phyloP scores from a whole-genome alignment of 2,113 vertebrate genomes.

The Cinclus mexicanus region DNA sequence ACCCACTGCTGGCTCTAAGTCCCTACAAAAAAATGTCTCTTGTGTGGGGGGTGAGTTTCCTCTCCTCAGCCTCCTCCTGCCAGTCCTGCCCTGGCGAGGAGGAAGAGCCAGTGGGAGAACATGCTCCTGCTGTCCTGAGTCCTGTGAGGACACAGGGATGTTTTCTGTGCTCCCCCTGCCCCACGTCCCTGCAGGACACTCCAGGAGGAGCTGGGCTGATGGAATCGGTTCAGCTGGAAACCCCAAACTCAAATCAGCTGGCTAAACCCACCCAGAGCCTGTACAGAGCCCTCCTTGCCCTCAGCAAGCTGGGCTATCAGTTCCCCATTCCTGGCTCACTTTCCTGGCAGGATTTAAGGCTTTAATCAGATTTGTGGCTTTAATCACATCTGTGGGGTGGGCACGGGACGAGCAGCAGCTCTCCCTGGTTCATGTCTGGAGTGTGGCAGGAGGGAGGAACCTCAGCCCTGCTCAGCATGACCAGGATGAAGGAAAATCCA shows the following conservation, averaged over 20 bases:
- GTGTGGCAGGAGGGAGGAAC: background rate
- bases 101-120: background rate
- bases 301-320: background rate
- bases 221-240: accelerated
- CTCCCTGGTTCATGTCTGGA: background rate
- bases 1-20: background rate
- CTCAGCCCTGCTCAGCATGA: background rate
- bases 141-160: background rate
- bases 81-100: background rate
- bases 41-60: background rate
- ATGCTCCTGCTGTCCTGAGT: background rate
- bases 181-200: background rate
- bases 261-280: background rate
- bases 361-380: background rate
- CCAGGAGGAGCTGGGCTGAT: background rate
- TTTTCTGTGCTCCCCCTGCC: background rate
- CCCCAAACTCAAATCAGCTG: background rate
- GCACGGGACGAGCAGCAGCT: accelerated
- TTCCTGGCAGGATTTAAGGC: background rate
- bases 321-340: accelerated
- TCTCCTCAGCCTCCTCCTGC: background rate
- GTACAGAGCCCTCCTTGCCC: background rate
- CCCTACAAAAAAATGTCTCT: background rate
- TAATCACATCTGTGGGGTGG: background rate
- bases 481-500: background rate